Base-by-base conservation (phyloP, 2,113 vertebrate genomes). In the Anoplopoma fimbria region DNA sequence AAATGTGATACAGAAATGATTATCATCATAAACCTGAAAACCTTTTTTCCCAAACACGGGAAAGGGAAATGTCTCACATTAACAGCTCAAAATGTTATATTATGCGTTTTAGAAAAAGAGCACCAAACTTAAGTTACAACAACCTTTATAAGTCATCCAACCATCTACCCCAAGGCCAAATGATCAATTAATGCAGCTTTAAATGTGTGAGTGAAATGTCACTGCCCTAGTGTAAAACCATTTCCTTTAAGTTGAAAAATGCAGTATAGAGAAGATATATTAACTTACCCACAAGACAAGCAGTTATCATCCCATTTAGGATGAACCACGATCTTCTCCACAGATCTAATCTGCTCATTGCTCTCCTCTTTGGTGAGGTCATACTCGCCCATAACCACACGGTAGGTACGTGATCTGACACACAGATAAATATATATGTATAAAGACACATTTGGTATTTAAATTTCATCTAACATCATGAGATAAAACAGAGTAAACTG, bases 241-340 rank as follows among this genome's bases (percentile, higher is more conserved):
- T 15, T 17, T 45, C 4, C 13, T 45, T 4, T 36, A 5, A 36
- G 47, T 49, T 21, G 47, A 57, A 55, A 19, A 21, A 15, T 29
- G 25, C 19, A 15, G 17, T n/a, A 10, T 23, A 4, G 2, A 61
- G 25, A 23, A 27, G n/a, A 5, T 23, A 8, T 13, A 6, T 19
- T 6, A 10, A 33, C 77, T 71, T 33, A 91, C 89, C 89, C 87
- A 67, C 87, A 88, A 6, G 87, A 38, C 72, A 91, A n/a, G 49
- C 85, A 87, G 76, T 53, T 85, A 3, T 27, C 29, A 9, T 87
- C 2, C 89, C 89, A 91, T 9, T 3, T 0, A 0, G 87, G 84
- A 36, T 91, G 87, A 63, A 87, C 79, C 4, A 86, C 36, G 23
- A 91, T 87, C 55, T 29, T 83, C 53, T 63, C 62, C 63, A 87